Percentiles rank a stretch among this genome's conserved stretches.
Evolutionary conservation across 2,888 invertebrate genomes (phyloP).

Genomic region (Epinotia brunnichana): DNA sequence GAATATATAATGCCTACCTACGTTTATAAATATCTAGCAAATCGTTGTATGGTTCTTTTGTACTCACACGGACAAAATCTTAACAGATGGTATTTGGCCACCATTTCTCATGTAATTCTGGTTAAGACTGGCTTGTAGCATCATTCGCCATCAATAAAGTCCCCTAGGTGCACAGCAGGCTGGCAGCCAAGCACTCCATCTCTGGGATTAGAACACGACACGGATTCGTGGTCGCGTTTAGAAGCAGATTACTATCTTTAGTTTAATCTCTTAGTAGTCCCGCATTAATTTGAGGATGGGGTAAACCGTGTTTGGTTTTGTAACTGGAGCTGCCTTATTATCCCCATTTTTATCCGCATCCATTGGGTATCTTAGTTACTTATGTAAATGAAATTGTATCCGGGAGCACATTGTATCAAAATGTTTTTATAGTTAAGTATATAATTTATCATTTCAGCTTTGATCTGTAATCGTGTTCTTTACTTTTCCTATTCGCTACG

Average conservation of each 20-base stretch:
- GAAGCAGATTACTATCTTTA: constrained; percentile 76
- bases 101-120: constrained; percentile 28
- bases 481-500: too few species aligned
- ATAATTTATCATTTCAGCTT: neutral
- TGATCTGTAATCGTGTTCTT: neutral
- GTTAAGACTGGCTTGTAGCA: constrained; percentile 35
- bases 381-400: too few species aligned
- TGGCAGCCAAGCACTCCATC: constrained; percentile 68
- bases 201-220: constrained; percentile 65
- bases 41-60: neutral
- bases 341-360: constrained; percentile 25
- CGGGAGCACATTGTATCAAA: too few species aligned
- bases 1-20: neutral
- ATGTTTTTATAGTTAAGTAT: too few species aligned
- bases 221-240: constrained; percentile 62
- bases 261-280: constrained; percentile 66
- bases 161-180: constrained; percentile 50
- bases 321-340: constrained; percentile 39
- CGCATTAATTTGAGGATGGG: constrained; percentile 59
- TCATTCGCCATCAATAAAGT: constrained; percentile 53
- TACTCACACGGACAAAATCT: neutral
- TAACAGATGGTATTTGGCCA: constrained; percentile 21
- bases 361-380: neutral
- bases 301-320: constrained; percentile 46
- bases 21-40: neutral